A percentile compares a stretch with the other conserved stretches of the same genome.
Conservation (phyloP, 2,888 invertebrate species). For the Helleia helle region DNA sequence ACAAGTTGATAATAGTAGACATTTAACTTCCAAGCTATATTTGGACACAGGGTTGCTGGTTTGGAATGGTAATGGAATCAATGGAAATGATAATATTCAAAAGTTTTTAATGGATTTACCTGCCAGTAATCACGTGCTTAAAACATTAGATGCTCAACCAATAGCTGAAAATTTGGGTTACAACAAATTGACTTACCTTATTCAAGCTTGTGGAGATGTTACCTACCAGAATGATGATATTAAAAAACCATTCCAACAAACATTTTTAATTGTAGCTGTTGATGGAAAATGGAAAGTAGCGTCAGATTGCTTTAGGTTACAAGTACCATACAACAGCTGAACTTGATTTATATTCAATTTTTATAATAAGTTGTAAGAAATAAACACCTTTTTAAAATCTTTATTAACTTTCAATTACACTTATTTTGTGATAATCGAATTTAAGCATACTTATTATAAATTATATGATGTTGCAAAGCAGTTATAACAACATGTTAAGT, state of each 20-base stretch:
- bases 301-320: slow-evolving; percentile 88
- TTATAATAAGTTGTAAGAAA: too few species aligned
- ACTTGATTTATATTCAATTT: too few species aligned
- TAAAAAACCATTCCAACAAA: slow-evolving; percentile 85
- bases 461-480: too few species aligned
- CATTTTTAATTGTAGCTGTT: slow-evolving; percentile 89
- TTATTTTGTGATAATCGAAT: too few species aligned
- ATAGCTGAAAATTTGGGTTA: slow-evolving; percentile 83
- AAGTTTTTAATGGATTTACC: slow-evolving; percentile 91
- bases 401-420: too few species aligned
- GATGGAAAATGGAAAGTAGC: slow-evolving; percentile 96
- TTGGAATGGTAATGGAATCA: slow-evolving; percentile 94
- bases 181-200: slow-evolving; percentile 85
- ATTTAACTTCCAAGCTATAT: slow-evolving; percentile 87
- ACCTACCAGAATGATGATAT: slow-evolving; percentile 76
- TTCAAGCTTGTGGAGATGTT: slow-evolving; percentile 88
- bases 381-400: too few species aligned
- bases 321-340: slow-evolving; percentile 70
- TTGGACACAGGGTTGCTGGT: slow-evolving; percentile 87
- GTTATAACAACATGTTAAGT: too few species aligned
- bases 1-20: slow-evolving; percentile 88
- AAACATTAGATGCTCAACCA: slow-evolving; percentile 91
- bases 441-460: too few species aligned
- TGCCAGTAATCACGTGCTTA: slow-evolving; percentile 82
- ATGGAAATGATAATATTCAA: slow-evolving; percentile 86